Percentiles rank a stretch among this genome's conserved stretches.
These are phyloP conservation scores for Aldrovandia affinis DNA, from an alignment of 2,797 vertebrate genomes.

Conservation along the genomic window DNA sequence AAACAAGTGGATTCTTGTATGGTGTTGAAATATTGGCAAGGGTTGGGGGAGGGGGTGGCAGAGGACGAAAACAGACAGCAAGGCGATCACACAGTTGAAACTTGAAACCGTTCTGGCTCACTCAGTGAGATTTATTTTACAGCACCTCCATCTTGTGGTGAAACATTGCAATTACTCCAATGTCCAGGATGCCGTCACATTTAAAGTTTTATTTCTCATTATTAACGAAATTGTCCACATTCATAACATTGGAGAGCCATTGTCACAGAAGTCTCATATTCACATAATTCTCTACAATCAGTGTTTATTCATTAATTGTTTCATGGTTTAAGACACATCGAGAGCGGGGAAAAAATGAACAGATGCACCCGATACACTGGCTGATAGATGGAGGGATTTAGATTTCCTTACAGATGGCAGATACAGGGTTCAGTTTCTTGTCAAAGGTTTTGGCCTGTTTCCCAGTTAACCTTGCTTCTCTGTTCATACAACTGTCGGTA, in stretches of 20 bases:
- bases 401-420: conserved; percentile 33
- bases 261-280: not conserved
- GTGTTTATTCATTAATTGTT: not conserved
- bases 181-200: not conserved
- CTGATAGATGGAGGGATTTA: conserved; percentile 14
- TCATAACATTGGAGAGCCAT: not conserved
- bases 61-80: not conserved
- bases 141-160: conserved; percentile 10
- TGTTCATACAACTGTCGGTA: not conserved
- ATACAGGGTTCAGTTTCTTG: not conserved
- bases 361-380: not conserved
- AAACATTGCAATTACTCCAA: not conserved
- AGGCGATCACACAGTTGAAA: not conserved
- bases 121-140: not conserved
- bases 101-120: too few relatives aligned
- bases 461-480: not conserved
- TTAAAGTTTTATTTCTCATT: not conserved
- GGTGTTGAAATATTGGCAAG: not conserved
- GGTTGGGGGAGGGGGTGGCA: not conserved
- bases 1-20: conserved; percentile 4
- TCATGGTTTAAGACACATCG: not conserved
- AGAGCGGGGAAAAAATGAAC: not conserved
- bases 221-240: not conserved
- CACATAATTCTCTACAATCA: not conserved
- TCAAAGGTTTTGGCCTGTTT: conserved; percentile 1